phyloP scores from a whole-genome alignment of 1,140 invertebrate genomes.

The Nephila pilipes region DNA sequence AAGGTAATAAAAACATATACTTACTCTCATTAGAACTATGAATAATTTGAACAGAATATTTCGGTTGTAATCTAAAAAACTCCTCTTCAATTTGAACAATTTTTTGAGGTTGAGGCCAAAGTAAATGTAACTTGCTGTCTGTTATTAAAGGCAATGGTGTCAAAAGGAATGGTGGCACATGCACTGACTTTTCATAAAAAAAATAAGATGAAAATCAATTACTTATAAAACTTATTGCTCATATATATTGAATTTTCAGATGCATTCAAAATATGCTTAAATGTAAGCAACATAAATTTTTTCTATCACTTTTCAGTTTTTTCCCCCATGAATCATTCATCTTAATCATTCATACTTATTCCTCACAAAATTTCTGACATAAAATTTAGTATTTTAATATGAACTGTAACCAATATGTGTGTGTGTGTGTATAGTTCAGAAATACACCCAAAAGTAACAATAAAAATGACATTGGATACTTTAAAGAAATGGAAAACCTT shows the following conservation, averaged over 20 bases:
- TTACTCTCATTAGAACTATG: slow-evolving; percentile 82
- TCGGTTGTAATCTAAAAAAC: slow-evolving; percentile 81
- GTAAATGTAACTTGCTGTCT: slow-evolving; percentile 82
- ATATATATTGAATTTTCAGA: background rate
- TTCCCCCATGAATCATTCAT: too few species aligned
- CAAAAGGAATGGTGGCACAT: slow-evolving; percentile 58
- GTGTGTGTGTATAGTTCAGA: too few species aligned
- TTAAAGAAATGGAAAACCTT: too few species aligned
- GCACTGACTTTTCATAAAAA: slow-evolving; percentile 16
- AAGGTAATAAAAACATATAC: slow-evolving; percentile 78
- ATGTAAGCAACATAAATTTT: too few species aligned
- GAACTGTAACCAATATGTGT: too few species aligned
- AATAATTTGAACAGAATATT: slow-evolving; percentile 82
- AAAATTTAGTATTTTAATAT: too few species aligned
- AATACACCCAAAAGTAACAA: too few species aligned
- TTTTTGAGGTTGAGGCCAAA: slow-evolving; percentile 86
- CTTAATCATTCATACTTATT: too few species aligned
- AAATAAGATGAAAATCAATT: slow-evolving; percentile 14
- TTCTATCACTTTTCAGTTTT: too few species aligned
- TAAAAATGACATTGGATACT: too few species aligned
- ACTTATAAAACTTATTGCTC: background rate
- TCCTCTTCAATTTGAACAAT: slow-evolving; percentile 83
- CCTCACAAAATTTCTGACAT: too few species aligned
- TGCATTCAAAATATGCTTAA: too few species aligned
- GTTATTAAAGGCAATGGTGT: slow-evolving; percentile 81